Evolutionary conservation across 1,140 invertebrate species (phyloP), one percentile per base, ranked within the genome.

Genomic region (Asbolus verrucosus): DNA sequence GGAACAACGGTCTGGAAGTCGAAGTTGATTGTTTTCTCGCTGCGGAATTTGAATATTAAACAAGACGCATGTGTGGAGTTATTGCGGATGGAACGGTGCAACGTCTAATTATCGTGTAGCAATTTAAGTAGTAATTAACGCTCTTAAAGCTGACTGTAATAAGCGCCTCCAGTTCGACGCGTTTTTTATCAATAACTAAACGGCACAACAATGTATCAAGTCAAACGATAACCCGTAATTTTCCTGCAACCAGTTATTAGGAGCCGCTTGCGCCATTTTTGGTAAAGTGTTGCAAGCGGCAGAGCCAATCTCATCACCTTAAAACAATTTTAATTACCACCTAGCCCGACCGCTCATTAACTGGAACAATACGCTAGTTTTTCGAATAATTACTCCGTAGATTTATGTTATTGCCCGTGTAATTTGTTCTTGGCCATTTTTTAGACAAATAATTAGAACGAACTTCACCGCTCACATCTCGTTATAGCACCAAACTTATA

Each of bases 41-140:
- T 41, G 14, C 61, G 41, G 39, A 63, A 63, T 63, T 63, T 63
- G 61, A 63, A 63, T 63, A 63, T 63, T 63, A 63, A 63, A 63
- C 61, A 41, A 39, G 39, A 63, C 61, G 61, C 39, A 63, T 39
- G 61, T 14, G 61, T 63, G 18, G 61, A 21, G 18, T 63, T 41
- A 63, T 39, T 63, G 14, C 61, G 13, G 41, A 41, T 33, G 31
- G 31, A 61, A 30, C 8, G 6, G 61, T 63, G 31, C 18, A 63
- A 54, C 46, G 46, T 41, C 33, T 39, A 38, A 39, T 63, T 39
- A 63, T 63, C 21, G 41, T 63, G 61, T 63, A 41, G 61, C 61
- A 14, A 63, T 63, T 63, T 63, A 63, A 41, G 61, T 63, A 19
- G 61, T 63, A 63, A 63, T 63, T 63, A 63, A 63, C 61, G 61